phyloP scores from a whole-genome alignment of 2,888 invertebrate genomes.

The Abscondita cerata region DNA sequence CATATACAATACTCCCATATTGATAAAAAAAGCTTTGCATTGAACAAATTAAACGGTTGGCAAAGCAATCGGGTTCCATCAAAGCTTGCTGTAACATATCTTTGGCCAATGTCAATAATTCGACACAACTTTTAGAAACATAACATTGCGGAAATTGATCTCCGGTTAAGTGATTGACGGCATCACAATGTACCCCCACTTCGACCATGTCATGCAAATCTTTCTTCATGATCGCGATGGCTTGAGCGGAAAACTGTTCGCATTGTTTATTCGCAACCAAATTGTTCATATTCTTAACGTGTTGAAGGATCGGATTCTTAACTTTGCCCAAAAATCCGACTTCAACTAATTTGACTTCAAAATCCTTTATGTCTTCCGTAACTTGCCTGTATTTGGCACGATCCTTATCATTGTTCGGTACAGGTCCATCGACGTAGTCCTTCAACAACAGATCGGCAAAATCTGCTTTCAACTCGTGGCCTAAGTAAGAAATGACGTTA shows the following conservation, averaged over 20 bases:
- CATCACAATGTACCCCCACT: constrained; percentile 59
- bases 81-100: constrained; percentile 72
- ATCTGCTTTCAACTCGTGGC: constrained; percentile 63
- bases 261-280: constrained; percentile 81
- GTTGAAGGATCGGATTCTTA: constrained; percentile 69
- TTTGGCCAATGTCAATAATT: constrained; percentile 69
- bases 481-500: constrained; percentile 64
- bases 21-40: constrained; percentile 77
- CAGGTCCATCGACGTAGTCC: constrained; percentile 76
- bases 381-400: constrained; percentile 69
- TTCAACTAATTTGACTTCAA: constrained; percentile 69
- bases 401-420: constrained; percentile 78
- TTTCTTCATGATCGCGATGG: constrained; percentile 77
- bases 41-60: constrained; percentile 71
- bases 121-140: constrained; percentile 68
- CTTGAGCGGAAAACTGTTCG: constrained; percentile 71
- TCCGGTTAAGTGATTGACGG: constrained; percentile 58
- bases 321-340: constrained; percentile 66
- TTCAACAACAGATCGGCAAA: constrained; percentile 72
- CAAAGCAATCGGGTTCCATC: constrained; percentile 66
- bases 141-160: constrained; percentile 65
- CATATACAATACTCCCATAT: constrained; percentile 79
- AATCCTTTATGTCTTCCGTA: constrained; percentile 68
- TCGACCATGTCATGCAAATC: constrained; percentile 78
- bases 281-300: constrained; percentile 75